A percentile compares a stretch with the other conserved stretches of the same genome.
Conservation (phyloP, 2,888 invertebrate genomes). For the Habrosyne pyritoides region DNA sequence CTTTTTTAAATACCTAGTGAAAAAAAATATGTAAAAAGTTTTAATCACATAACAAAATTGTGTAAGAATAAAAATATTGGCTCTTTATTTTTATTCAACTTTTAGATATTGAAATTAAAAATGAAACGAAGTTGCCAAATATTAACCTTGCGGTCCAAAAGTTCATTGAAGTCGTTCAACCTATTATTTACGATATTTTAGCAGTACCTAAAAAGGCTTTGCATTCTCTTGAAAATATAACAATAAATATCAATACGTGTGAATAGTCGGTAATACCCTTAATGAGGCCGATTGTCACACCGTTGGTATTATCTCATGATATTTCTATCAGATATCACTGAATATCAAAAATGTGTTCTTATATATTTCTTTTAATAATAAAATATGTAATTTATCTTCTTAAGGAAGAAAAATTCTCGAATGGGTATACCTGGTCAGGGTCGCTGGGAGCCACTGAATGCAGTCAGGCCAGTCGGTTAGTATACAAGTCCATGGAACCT, state of each 20-base stretch:
- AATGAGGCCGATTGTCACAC: slow-evolving; percentile 25
- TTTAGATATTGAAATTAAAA: background rate
- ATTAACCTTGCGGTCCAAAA: background rate
- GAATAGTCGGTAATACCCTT: slow-evolving; percentile 26
- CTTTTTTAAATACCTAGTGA: too few species aligned
- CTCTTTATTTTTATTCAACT: background rate
- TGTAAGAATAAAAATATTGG: background rate
- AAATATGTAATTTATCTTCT: too few species aligned
- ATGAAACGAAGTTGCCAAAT: background rate
- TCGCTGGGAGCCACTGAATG: too few species aligned
- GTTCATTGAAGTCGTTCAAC: slow-evolving; percentile 1
- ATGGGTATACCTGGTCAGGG: too few species aligned
- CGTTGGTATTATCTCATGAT: slow-evolving; percentile 8
- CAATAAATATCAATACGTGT: slow-evolving; percentile 24
- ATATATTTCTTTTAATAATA: too few species aligned
- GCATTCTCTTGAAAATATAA: slow-evolving; percentile 16
- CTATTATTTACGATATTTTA: background rate
- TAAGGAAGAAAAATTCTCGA: too few species aligned
- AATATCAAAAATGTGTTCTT: too few species aligned
- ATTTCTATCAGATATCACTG: background rate
- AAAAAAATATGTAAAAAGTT: too few species aligned
- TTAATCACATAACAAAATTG: background rate
- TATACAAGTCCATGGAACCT: too few species aligned
- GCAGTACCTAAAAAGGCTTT: slow-evolving; percentile 11
- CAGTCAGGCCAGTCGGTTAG: too few species aligned